Conservation (phyloP, 2,797 vertebrate species). For the Clarias pachynema region DNA sequence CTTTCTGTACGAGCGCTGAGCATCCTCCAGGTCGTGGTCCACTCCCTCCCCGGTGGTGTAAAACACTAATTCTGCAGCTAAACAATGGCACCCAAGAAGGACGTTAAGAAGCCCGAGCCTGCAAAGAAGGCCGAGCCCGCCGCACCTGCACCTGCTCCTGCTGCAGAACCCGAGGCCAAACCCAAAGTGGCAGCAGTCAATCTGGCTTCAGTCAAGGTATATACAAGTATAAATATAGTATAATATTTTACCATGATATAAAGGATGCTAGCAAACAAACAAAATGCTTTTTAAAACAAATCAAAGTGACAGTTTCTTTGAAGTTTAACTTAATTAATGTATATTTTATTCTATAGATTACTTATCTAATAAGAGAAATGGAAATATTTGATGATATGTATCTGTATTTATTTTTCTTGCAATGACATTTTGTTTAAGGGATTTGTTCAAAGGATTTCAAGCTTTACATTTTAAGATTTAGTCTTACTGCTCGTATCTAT, state of each 20-base stretch:
- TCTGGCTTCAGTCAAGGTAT: constrained; percentile 76
- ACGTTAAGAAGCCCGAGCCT: constrained; percentile 69
- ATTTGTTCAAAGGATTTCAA: not conserved
- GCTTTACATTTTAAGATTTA: too few relatives aligned
- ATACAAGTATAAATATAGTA: constrained; percentile 29
- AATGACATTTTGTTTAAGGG: not conserved
- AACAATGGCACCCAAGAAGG: constrained; percentile 83
- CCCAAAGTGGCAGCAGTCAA: constrained; percentile 64
- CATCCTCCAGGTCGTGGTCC: constrained; percentile 71
- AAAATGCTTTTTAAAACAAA: not conserved
- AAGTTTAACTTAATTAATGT: too few relatives aligned
- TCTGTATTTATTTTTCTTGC: not conserved
- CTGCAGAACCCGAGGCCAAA: constrained; percentile 51
- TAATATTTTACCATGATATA: not conserved
- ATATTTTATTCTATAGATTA: not conserved
- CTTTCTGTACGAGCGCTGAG: constrained; percentile 69
- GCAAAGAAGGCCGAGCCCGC: constrained; percentile 56
- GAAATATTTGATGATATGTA: not conserved
- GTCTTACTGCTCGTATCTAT: too few relatives aligned
- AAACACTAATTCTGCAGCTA: constrained; percentile 49
- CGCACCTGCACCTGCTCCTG: constrained; percentile 46
- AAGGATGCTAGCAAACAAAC: not conserved
- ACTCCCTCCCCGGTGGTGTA: constrained; percentile 66
- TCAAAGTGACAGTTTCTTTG: not conserved
- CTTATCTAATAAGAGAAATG: not conserved